Evolutionary conservation across 2,888 invertebrate species (phyloP).

Genomic region (Amphipoea oculea): DNA sequence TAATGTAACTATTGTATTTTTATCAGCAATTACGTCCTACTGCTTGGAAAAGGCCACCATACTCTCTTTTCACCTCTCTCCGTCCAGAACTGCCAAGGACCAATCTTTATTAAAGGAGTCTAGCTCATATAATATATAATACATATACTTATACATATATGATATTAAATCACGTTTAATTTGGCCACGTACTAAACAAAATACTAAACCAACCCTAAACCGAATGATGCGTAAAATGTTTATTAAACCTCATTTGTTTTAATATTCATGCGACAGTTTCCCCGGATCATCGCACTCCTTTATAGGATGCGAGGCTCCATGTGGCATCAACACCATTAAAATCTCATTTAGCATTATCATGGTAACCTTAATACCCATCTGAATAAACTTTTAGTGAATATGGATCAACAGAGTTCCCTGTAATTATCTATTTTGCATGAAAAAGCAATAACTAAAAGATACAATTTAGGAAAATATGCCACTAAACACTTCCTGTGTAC

Average conservation of each 20-base stretch:
- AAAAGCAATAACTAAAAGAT: slow-evolving; percentile 9
- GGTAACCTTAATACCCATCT: slow-evolving; percentile 27
- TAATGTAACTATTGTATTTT: too few relatives aligned
- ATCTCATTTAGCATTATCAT: slow-evolving; percentile 58
- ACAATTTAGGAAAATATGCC: slow-evolving; percentile 9
- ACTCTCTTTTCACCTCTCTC: too few relatives aligned
- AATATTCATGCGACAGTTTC: slow-evolving; percentile 34
- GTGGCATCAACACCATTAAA: slow-evolving; percentile 55
- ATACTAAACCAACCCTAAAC: neutral
- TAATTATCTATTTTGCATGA: slow-evolving; percentile 35
- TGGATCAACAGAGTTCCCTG: slow-evolving; percentile 8
- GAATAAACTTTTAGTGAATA: slow-evolving; percentile 44
- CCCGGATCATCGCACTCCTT: slow-evolving; percentile 64
- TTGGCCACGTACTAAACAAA: neutral
- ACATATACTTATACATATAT: too few relatives aligned
- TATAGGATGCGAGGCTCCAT: slow-evolving; percentile 33
- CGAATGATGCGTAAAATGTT: slow-evolving; percentile 30
- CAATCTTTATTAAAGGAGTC: too few relatives aligned
- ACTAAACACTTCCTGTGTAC: slow-evolving; percentile 9
- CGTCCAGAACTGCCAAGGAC: too few relatives aligned
- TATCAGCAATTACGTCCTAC: too few relatives aligned
- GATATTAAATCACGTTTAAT: neutral
- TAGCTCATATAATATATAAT: too few relatives aligned
- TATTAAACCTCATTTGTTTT: slow-evolving; percentile 48
- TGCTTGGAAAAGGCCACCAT: too few relatives aligned